These are phyloP conservation scores for Mormyrops attenuatus DNA, from an alignment of 2,797 vertebrate genomes.

Conservation along the genomic window DNA sequence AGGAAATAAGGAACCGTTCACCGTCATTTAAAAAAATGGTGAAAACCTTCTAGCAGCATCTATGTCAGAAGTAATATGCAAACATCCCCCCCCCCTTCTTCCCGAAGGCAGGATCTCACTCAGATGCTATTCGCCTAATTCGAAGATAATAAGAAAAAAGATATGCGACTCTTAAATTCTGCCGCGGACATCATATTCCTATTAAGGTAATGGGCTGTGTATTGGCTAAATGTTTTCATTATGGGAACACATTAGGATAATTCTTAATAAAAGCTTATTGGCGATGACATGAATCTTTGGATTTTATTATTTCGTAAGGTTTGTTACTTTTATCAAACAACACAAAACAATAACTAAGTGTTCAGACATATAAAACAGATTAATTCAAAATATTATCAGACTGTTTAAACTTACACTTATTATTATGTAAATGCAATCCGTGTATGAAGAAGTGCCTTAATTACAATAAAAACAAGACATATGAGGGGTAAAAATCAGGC, in stretches of 20 bases:
- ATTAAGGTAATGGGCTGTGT: slow-evolving; percentile 53
- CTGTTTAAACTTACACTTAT: slow-evolving; percentile 55
- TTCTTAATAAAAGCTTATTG: slow-evolving; percentile 6
- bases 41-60: slow-evolving; percentile 65
- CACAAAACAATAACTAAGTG: not conserved
- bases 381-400: slow-evolving; percentile 13
- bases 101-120: slow-evolving; percentile 67
- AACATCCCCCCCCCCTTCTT: slow-evolving; percentile 57
- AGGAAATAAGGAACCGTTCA: slow-evolving; percentile 47
- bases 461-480: slow-evolving; percentile 32
- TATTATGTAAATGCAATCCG: slow-evolving; percentile 56
- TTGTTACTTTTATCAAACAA: slow-evolving; percentile 12
- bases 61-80: slow-evolving; percentile 66
- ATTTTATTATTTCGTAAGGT: slow-evolving; percentile 34
- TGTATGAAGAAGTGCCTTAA: slow-evolving; percentile 40
- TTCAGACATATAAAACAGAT: not conserved
- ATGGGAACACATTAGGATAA: not conserved
- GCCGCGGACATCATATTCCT: slow-evolving; percentile 45
- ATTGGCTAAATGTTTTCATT: slow-evolving; percentile 42
- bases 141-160: slow-evolving; percentile 44
- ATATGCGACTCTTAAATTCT: slow-evolving; percentile 26
- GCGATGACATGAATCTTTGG: slow-evolving; percentile 11
- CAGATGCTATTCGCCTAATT: slow-evolving; percentile 49
- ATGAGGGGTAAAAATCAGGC: slow-evolving; percentile 43
- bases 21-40: slow-evolving; percentile 53